Evolutionary conservation across 2,888 invertebrate species (phyloP).

Genomic region (Melipona bicolor): DNA sequence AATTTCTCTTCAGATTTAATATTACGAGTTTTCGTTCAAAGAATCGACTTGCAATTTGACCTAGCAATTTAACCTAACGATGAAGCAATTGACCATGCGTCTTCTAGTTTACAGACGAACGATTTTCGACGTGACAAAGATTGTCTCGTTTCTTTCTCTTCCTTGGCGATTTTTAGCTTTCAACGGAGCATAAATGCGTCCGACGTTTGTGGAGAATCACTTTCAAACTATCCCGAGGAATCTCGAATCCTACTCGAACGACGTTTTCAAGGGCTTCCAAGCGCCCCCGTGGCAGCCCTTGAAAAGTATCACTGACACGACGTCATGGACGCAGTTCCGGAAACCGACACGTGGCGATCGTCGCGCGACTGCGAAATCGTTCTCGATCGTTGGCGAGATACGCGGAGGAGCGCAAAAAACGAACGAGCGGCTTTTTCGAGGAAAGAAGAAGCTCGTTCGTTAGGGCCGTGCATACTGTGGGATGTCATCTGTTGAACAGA

Average conservation of each 20-base stretch:
- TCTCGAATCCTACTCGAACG: background rate
- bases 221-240: background rate
- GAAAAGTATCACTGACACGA: background rate
- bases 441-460: background rate
- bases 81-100: no score
- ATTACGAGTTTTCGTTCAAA: no score
- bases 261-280: background rate
- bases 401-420: background rate
- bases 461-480: conserved; percentile 5
- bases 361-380: conserved; percentile 22
- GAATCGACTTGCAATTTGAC: no score
- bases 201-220: background rate
- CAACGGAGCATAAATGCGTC: no score
- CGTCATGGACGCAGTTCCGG: background rate
- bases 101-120: no score
- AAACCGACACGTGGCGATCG: background rate
- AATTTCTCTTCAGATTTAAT: no score
- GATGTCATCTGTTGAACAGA: conserved; percentile 58
- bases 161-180: no score
- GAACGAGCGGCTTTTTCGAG: background rate
- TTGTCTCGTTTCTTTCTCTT: no score
- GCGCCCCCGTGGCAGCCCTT: background rate
- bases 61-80: no score
- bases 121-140: no score
- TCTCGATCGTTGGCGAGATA: background rate